phyloP scores from a whole-genome alignment of 2,888 invertebrate species.

The Clistopyga incitator region DNA sequence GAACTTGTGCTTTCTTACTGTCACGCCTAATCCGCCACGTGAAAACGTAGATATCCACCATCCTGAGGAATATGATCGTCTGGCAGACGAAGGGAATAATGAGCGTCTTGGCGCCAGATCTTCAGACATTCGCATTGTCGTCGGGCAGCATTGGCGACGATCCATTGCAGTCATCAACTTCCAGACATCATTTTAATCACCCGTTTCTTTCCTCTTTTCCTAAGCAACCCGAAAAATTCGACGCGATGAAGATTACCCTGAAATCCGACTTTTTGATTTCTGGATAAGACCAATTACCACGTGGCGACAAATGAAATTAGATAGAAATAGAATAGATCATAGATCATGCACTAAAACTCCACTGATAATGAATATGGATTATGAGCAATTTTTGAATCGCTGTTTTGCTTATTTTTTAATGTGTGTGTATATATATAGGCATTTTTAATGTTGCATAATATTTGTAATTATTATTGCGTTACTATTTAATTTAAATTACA shows the following conservation, averaged over 20 bases:
- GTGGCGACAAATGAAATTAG: no score
- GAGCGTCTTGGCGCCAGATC: slow-evolving; percentile 52
- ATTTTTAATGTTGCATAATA: no score
- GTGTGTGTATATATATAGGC: no score
- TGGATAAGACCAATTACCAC: no score
- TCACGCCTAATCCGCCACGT: slow-evolving; percentile 24
- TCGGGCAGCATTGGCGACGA: not conserved
- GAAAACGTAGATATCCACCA: slow-evolving; percentile 18
- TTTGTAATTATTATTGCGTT: no score
- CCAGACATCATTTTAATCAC: slow-evolving; percentile 12
- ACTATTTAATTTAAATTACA: no score
- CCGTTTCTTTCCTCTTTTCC: not conserved
- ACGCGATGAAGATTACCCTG: not conserved
- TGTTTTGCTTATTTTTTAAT: no score
- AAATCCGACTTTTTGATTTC: slow-evolving; percentile 5
- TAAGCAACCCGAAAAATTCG: slow-evolving; percentile 7
- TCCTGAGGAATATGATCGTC: slow-evolving; percentile 31
- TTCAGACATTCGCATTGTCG: slow-evolving; percentile 31
- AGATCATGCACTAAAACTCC: no score
- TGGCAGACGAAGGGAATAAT: slow-evolving; percentile 14
- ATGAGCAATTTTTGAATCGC: no score
- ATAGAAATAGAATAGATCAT: no score
- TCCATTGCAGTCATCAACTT: slow-evolving; percentile 2
- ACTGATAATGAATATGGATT: no score
- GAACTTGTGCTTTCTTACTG: slow-evolving; percentile 18